These are phyloP conservation scores for Lysiphlebus fabarum DNA, from an alignment of 1,140 invertebrate genomes.

Conservation along the genomic window DNA sequence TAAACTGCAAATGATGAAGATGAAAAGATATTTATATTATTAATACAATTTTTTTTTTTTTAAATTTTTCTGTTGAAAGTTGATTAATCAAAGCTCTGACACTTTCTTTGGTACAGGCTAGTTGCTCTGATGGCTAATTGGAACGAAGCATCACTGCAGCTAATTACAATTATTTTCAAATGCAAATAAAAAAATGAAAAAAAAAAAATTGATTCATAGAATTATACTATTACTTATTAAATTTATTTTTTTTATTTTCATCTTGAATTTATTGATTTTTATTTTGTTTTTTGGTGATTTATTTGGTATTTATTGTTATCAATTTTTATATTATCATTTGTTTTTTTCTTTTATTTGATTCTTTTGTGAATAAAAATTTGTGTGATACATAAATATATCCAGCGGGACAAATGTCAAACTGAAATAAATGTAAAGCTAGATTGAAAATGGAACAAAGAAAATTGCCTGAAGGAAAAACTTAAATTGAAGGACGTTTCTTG, in stretches of 20 bases:
- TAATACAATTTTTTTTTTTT: not conserved
- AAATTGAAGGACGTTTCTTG: conserved; percentile 52
- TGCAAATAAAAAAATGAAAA: not conserved
- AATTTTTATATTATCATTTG: too few species aligned
- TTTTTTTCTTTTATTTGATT: too few species aligned
- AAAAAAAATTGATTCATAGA: not conserved
- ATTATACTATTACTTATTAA: not conserved
- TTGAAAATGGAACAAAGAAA: conserved; percentile 20
- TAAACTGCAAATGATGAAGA: too few species aligned
- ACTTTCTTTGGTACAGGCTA: conserved; percentile 30
- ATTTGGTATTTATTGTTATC: too few species aligned
- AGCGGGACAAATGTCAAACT: conserved; percentile 13
- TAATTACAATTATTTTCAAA: conserved; percentile 28
- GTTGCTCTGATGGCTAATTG: conserved; percentile 7
- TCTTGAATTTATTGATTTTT: too few species aligned
- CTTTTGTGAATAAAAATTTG: too few species aligned
- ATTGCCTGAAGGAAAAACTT: conserved; percentile 43
- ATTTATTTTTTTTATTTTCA: too few species aligned
- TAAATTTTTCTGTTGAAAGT: conserved; percentile 31
- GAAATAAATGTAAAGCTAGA: conserved; percentile 9
- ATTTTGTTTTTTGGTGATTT: too few species aligned
- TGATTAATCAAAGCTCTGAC: conserved; percentile 43
- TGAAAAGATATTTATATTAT: too few species aligned
- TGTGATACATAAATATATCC: conserved; percentile 3
- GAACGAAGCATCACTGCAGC: conserved; percentile 16